Evolutionary conservation across 2,797 vertebrate genomes (phyloP).

Genomic region (Serranus cabrilla): DNA sequence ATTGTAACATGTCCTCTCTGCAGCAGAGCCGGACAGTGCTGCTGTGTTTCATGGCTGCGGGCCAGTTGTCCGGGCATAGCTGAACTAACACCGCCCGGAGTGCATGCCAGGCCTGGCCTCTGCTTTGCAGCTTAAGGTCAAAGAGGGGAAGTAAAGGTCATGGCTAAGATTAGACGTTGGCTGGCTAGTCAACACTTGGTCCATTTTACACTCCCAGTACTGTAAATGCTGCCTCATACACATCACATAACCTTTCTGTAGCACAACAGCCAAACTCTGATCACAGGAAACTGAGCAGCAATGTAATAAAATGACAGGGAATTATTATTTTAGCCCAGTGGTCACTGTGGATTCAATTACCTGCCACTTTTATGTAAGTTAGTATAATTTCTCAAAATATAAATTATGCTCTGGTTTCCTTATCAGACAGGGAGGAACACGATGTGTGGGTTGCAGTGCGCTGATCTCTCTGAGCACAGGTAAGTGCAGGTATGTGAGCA

Average conservation of each 20-base stretch:
- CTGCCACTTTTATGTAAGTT: neutral
- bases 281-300: neutral
- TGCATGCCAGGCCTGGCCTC: conserved; percentile 55
- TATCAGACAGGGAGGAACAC: neutral
- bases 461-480: neutral
- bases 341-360: neutral
- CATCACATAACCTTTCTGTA: conserved; percentile 45
- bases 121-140: conserved; percentile 77
- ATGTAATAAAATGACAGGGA: neutral
- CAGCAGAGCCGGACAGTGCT: conserved; percentile 9
- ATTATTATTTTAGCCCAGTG: neutral
- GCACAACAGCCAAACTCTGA: neutral
- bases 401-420: neutral
- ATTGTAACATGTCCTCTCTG: neutral
- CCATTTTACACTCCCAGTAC: conserved; percentile 45
- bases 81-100: conserved; percentile 65
- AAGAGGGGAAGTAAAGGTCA: conserved; percentile 83
- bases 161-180: conserved; percentile 76
- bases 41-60: conserved; percentile 40
- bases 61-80: conserved; percentile 60
- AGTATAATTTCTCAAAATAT: neutral
- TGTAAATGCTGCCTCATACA: conserved; percentile 47
- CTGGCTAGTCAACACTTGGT: conserved; percentile 30
- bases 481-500: neutral
- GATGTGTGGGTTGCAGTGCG: neutral